phyloP scores from a whole-genome alignment of 2,888 invertebrate species.

The Hydropsyche betteni region DNA sequence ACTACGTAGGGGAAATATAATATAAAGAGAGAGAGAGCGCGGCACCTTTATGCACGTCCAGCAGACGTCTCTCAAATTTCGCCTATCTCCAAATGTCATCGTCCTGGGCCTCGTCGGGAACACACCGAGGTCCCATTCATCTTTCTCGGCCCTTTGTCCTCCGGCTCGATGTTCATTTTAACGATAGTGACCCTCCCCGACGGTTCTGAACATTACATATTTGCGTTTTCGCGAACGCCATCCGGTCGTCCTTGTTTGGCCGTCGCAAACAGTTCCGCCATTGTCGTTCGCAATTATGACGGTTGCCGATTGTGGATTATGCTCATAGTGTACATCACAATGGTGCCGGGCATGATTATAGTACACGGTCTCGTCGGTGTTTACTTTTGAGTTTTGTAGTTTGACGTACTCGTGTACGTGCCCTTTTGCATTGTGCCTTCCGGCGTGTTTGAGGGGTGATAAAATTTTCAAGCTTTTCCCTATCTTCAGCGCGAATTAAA shows the following conservation, averaged over 20 bases:
- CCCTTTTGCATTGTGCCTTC: too few species aligned
- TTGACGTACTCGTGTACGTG: too few species aligned
- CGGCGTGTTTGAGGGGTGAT: too few species aligned
- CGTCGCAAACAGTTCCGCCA: conserved; percentile 30
- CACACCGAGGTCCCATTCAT: conserved; percentile 38
- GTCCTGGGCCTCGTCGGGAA: conserved; percentile 34
- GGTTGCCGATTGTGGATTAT: background rate
- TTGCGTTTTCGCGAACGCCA: conserved; percentile 25
- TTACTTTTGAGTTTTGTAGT: too few species aligned
- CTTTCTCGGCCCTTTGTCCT: conserved; percentile 40
- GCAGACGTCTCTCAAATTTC: conserved; percentile 48
- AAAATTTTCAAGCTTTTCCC: too few species aligned
- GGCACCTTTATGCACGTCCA: conserved; percentile 33
- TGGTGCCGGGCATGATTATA: too few species aligned
- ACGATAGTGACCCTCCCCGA: conserved; percentile 16
- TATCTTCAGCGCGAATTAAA: too few species aligned
- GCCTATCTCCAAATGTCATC: conserved; percentile 52
- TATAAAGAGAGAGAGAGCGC: background rate
- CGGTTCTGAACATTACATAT: conserved; percentile 3
- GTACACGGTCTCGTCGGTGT: too few species aligned
- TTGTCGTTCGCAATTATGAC: conserved; percentile 26
- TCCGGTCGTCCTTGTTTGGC: conserved; percentile 15
- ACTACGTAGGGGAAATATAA: too few species aligned
- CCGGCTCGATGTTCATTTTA: conserved; percentile 34
- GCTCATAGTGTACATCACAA: too few species aligned